Percentiles rank a stretch among this genome's conserved stretches.
phyloP scores from a whole-genome alignment of 1,140 invertebrate species.

The Caligus rogercresseyi region DNA sequence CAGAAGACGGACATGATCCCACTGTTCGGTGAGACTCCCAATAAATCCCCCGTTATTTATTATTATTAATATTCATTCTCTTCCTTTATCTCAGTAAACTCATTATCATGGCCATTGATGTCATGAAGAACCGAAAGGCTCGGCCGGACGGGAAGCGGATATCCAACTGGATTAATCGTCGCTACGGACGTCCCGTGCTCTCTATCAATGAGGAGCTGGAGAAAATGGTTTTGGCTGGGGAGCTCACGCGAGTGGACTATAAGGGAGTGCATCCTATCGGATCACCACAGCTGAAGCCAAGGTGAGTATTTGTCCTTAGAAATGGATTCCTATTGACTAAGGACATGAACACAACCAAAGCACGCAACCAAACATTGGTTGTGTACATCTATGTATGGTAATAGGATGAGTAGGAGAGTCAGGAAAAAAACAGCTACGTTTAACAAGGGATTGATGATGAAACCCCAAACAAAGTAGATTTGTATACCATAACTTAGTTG shows the following conservation, averaged over 20 bases:
- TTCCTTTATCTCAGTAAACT: not conserved
- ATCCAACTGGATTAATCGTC: conserved; percentile 17
- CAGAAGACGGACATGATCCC: conserved; percentile 7
- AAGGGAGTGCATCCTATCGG: conserved; percentile 16
- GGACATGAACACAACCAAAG: too few species aligned
- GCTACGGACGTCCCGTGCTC: conserved; percentile 2
- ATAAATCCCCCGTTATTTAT: too few species aligned
- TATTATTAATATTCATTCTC: not conserved
- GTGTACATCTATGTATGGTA: too few species aligned
- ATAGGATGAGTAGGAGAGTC: too few species aligned
- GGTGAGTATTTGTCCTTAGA: too few species aligned
- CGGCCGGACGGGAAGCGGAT: conserved; percentile 17
- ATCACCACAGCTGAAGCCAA: conserved; percentile 5
- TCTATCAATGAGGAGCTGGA: conserved; percentile 9
- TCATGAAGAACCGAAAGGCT: conserved; percentile 19
- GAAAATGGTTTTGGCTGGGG: not conserved
- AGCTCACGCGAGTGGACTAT: conserved; percentile 14
- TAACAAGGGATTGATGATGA: too few species aligned
- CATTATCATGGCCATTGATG: conserved; percentile 14
- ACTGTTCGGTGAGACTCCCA: not conserved
- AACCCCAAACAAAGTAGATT: too few species aligned
- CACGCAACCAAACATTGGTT: too few species aligned
- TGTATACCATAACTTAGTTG: too few species aligned
- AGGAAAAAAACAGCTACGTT: too few species aligned
- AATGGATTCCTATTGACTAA: too few species aligned